A percentile compares a stretch with the other conserved stretches of the same genome.
Evolutionary conservation across 2,113 vertebrate genomes (phyloP).

Genomic region (Hystrix cristata): DNA sequence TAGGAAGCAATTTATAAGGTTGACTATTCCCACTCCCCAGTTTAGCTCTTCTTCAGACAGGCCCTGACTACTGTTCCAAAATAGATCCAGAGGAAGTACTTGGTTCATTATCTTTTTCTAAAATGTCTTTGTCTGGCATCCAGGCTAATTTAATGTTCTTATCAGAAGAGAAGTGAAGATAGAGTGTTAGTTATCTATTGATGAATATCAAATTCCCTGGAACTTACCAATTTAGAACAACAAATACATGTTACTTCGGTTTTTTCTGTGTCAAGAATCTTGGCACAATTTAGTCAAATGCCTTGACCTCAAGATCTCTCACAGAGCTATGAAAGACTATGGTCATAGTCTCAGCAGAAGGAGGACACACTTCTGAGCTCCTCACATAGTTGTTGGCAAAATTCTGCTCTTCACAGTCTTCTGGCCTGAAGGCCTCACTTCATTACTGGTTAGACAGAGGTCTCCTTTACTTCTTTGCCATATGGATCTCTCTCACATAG

Average conservation of each 20-base stretch:
- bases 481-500: background rate
- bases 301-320: background rate
- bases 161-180: background rate
- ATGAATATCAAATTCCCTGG: background rate
- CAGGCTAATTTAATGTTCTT: background rate
- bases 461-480: background rate
- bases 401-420: background rate
- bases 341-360: background rate
- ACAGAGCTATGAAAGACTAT: background rate
- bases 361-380: background rate
- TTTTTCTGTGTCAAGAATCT: background rate
- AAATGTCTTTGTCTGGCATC: constrained; percentile 1
- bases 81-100: background rate
- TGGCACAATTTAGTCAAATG: background rate
- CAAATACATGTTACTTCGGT: background rate
- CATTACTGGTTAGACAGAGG: background rate
- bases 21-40: background rate
- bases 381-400: background rate
- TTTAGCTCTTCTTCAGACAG: background rate
- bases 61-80: background rate
- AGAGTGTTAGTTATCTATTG: background rate
- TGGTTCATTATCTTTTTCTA: background rate
- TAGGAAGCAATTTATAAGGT: background rate
- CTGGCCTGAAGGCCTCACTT: background rate
- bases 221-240: background rate